Evolutionary conservation across 2,113 vertebrate genomes (phyloP), one percentile per base, ranked within the genome.

Genomic region (Formicarius rufipectus): DNA sequence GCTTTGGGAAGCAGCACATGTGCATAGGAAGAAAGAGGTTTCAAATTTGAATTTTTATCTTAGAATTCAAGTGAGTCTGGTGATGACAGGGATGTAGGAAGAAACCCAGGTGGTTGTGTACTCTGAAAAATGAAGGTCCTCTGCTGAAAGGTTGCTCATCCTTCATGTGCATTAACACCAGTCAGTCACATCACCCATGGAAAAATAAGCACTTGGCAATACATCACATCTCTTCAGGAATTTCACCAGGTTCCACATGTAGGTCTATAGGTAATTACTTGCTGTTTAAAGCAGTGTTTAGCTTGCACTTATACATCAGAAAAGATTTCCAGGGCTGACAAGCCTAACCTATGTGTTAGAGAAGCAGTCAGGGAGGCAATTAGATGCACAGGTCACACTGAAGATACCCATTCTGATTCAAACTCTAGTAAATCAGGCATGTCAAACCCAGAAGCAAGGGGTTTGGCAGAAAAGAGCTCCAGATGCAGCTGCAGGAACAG

Each of bases 21-120:
- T 1, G 4, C 4, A 20, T 8, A 22, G 20, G 19, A 37, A 60
- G 47, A 55, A 79, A 40, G 9, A 6, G 13, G 0, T 4, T 72
- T 75, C 47, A 28, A 52, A 86, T 9, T 0, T 47, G 24, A 33
- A 19, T 9, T 7, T 80, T 76, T 72, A 75, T 12, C 20, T 73
- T 64, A 21, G 28, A 17, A 35, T 39, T 75, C 0, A 2, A 68
- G 17, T 19, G 49, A 74, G 12, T 44, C 22, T 89, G 66, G 18
- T 23, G 67, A 37, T 35, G 74, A 10, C 52, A 73, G 69, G 56
- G 60, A 16, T 18, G 21, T 3, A 63, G 56, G 40, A 56, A 52
- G 47, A 71, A 84, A 52, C 8, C 12, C 17, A 15, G 23, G 23
- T 35, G 15, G 13, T 3, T 78, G 39, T 68, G 69, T 49, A 30